These are phyloP conservation scores for Tubiluchus corallicola DNA, from an alignment of 2,888 invertebrate species.

Conservation along the genomic window DNA sequence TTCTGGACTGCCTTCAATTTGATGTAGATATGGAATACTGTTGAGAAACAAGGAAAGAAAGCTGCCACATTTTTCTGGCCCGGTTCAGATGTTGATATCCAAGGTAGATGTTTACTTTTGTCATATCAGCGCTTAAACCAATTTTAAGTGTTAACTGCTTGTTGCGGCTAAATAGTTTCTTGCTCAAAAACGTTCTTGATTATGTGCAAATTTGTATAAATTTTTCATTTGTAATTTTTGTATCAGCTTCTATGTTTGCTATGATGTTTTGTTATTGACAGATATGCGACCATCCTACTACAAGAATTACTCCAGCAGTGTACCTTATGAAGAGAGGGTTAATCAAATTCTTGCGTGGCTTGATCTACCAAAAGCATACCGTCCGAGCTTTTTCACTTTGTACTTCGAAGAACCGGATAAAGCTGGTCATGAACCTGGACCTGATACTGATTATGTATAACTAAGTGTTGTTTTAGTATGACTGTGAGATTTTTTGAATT, in stretches of 20 bases:
- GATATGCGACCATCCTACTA: background rate
- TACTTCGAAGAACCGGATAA: constrained; percentile 1
- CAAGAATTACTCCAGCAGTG: background rate
- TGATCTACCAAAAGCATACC: background rate
- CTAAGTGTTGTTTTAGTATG: no score
- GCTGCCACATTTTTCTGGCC: constrained; percentile 19
- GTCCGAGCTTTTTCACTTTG: background rate
- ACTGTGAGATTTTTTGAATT: no score
- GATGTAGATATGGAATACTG: constrained; percentile 18
- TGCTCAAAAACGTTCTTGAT: no score
- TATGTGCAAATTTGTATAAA: no score
- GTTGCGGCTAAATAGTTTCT: no score
- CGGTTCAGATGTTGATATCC: constrained; percentile 19
- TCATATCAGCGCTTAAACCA: no score
- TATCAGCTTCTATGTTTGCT: no score
- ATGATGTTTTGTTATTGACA: no score
- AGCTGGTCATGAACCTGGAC: background rate
- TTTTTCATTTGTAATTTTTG: no score
- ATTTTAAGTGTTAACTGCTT: no score
- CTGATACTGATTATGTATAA: background rate
- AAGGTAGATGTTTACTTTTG: constrained; percentile 15
- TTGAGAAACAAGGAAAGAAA: constrained; percentile 16
- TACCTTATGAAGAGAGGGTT: background rate
- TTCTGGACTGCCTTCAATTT: no score
- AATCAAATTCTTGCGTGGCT: constrained; percentile 1